Evolutionary conservation across 2,113 vertebrate species (phyloP).

Genomic region (Gavialis gangeticus): DNA sequence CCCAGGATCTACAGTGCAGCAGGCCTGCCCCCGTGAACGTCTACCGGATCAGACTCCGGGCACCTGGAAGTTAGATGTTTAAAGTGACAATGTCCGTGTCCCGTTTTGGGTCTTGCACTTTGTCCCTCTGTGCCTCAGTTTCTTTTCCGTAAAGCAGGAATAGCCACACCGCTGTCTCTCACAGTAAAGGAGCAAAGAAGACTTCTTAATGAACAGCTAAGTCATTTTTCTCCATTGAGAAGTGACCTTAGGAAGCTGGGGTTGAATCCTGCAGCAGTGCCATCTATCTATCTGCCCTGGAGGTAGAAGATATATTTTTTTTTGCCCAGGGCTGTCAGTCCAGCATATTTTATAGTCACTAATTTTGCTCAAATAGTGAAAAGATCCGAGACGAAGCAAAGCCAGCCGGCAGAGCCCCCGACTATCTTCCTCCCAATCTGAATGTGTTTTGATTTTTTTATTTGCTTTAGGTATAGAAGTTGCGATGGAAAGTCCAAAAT

Average conservation of each 20-base stretch:
- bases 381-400: neutral
- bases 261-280: neutral
- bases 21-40: too few species aligned
- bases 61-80: too few species aligned
- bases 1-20: too few species aligned
- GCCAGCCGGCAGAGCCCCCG: neutral
- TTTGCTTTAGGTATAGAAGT: neutral
- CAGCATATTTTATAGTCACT: neutral
- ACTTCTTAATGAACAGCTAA: neutral
- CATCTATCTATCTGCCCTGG: neutral
- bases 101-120: too few species aligned
- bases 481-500: neutral
- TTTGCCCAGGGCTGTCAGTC: neutral
- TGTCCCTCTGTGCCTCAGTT: neutral
- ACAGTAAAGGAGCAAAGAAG: neutral
- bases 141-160: neutral
- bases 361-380: neutral
- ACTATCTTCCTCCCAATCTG: neutral
- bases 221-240: neutral
- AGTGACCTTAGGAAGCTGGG: neutral
- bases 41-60: too few species aligned
- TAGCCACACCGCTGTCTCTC: neutral
- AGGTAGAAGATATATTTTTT: neutral
- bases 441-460: fast-evolving
- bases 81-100: too few species aligned